Evolutionary conservation across 1,140 invertebrate genomes (phyloP).

Genomic region (Nephila pilipes): DNA sequence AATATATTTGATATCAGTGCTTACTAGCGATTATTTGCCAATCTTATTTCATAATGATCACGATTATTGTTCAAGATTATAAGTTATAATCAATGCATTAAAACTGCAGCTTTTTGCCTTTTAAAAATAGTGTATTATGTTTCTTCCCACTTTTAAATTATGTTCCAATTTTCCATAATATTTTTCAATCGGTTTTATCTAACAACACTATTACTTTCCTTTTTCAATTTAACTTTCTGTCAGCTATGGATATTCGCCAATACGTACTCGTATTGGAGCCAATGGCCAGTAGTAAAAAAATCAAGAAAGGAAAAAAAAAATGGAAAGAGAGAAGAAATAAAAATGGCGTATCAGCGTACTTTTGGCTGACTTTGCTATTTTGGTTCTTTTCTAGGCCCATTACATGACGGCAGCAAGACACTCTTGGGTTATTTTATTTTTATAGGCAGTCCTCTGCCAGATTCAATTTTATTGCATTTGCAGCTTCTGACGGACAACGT

Average conservation of each 20-base stretch:
- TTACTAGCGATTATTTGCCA: no score
- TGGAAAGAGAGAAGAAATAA: background rate
- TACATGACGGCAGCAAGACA: background rate
- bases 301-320: background rate
- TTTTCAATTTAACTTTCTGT: background rate
- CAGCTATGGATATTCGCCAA: background rate
- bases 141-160: no score
- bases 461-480: background rate
- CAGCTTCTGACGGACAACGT: background rate
- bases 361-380: background rate
- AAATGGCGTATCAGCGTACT: background rate
- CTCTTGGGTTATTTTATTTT: background rate
- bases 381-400: background rate
- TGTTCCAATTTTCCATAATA: no score
- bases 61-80: no score
- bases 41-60: no score
- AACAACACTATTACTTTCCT: no score
- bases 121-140: no score
- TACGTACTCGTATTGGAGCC: background rate
- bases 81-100: no score
- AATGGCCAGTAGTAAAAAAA: background rate
- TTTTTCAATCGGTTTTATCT: no score
- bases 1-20: no score
- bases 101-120: no score
- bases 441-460: background rate